Conservation (phyloP, 1,140 invertebrate species). For the Drosophila fuyamai region DNA sequence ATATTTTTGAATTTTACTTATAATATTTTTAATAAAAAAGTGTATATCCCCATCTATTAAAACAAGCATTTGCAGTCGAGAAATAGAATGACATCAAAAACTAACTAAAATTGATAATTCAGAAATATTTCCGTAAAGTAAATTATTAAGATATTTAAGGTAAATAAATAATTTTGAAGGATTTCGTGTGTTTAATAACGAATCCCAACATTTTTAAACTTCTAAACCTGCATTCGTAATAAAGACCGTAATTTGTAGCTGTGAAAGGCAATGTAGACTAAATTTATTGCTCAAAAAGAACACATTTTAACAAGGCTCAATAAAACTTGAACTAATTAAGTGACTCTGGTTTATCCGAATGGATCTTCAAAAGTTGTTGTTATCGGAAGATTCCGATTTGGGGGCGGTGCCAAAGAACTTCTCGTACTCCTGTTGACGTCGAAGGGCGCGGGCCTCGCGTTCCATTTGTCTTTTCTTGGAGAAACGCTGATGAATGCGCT, state of each 20-base stretch:
- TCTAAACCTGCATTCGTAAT: background rate
- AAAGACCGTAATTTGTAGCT: background rate
- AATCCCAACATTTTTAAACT: too few species aligned
- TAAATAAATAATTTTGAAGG: too few species aligned
- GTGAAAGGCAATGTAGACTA: conserved; percentile 16
- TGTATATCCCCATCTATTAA: too few species aligned
- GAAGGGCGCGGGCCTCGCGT: conserved; percentile 64
- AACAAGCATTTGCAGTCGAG: too few species aligned
- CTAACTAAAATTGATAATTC: too few species aligned
- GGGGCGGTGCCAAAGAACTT: conserved; percentile 76
- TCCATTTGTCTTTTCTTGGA: conserved; percentile 88
- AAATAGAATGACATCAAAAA: too few species aligned
- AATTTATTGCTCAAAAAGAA: conserved; percentile 53
- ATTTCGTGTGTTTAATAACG: too few species aligned
- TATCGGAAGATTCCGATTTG: conserved; percentile 59
- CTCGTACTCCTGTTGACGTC: conserved; percentile 78
- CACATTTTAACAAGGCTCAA: conserved; percentile 61
- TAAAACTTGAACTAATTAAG: conserved; percentile 74
- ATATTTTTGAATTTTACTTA: background rate
- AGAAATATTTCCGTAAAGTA: too few species aligned
- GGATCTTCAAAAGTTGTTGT: conserved; percentile 59
- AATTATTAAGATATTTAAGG: too few species aligned
- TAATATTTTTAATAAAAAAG: too few species aligned
- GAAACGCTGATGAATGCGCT: conserved; percentile 91
- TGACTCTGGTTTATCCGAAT: conserved; percentile 4